Evolutionary conservation across 2,888 invertebrate species (phyloP), one percentile per base, ranked within the genome.

Genomic region (Lasiommata megera): DNA sequence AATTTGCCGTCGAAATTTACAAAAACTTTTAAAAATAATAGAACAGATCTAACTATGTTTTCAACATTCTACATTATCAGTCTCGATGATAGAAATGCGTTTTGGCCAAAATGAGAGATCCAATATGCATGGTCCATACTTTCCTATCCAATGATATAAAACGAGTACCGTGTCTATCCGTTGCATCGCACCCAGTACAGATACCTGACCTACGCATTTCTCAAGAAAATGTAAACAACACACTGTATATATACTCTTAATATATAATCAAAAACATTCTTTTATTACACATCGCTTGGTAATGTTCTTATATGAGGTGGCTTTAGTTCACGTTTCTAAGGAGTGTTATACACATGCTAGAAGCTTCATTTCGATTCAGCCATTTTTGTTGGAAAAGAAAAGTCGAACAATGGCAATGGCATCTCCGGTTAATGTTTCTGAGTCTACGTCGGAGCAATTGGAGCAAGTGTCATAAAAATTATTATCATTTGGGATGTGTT

Each of bases 21-120:
- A 84, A 84, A n/a, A 78, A 78, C 70, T 68, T 80, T 82, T 79
- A 76, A 87, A 87, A 88, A 87, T 83, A 85, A 86, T 84, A 82
- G 85, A 87, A 84, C 87, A 84, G 86, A 82, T 88, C 86, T 87
- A 84, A 80, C 81, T 87, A 85, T 81, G 77, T 79, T 81, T 79
- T 86, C 83, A 82, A 84, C 84, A 78, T 80, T 82, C 82, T 88
- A 88, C 76, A 76, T 80, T 83, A 89, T 89, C 89, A 89, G 90
- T 90, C 89, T 90, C 88, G 84, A 84, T 83, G 79, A 82, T 84
- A 77, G 79, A 85, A 86, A 88, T 84, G 86, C 84, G 75, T 84
- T 88, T 88, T 89, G 89, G 89, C 89, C 88, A 79, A 86, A 82
- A 82, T 76, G 86, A 88, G 88, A 85, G 77, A 81, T 84, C 85